Base-by-base conservation (phyloP, 1,140 invertebrate species). In the Drosophila grimshawi region DNA sequence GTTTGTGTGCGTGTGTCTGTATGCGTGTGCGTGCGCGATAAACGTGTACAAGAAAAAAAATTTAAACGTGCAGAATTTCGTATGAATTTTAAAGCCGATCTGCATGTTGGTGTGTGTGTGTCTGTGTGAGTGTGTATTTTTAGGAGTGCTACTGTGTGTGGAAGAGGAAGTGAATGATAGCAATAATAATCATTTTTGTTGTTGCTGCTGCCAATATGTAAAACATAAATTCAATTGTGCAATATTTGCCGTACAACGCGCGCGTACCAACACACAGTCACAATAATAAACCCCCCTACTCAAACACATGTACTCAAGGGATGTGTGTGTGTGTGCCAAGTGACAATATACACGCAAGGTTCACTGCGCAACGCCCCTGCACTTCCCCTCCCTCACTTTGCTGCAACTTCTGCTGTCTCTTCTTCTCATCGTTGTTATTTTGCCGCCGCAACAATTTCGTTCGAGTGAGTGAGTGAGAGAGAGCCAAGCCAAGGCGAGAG, bases 161-260 rank as follows among this genome's bases (percentile, higher is more conserved):
- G 68, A 46, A 48, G 59, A 11, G 35, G 43, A 61, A 45, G 60
- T 39, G 61, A 73, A 57, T 60, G 73, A 81, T 60, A 68, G 78
- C 69, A 74, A 81, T 67, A 32, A 68, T 56, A 51, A 61, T 67
- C 29, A 51, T 59, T 63, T 30, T 62, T 68, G 66, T 70, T 59
- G 19, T 19, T 19, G 19, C 19, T 19, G 19, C 19, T 19, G 62
- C 70, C 64, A 67, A 61, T 62, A 69, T 76, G 81, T 73, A 85
- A 85, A 83, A 86, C 81, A 85, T 80, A 85, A 83, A 85, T 85
- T 73, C 80, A 82, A 83, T 86, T 83, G 81, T 83, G 81, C 81
- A 83, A 83, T 83, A 80, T 72, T 77, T 74, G 45, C 46, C 37
- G 48, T 71, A 76, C 39, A 53, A 65, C 60, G 53, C 68, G 68